Conservation (phyloP, 2,888 invertebrate species). For the Chrysolina oricalcia region DNA sequence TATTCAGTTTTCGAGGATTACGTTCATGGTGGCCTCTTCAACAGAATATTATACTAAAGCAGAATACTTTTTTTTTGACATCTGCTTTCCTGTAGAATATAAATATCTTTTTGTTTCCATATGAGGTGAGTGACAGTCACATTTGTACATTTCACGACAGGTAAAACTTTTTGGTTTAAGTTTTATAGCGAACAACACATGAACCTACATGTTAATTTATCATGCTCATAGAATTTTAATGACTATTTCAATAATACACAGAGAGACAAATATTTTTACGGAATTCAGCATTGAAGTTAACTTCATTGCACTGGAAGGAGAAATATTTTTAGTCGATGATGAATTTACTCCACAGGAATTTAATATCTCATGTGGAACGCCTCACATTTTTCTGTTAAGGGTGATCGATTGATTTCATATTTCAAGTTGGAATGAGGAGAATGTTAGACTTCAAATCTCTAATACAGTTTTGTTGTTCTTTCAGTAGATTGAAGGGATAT, state of each 20-base stretch:
- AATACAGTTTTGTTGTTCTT: not conserved
- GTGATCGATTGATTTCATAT: too few species aligned
- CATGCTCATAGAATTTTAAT: slow-evolving; percentile 47
- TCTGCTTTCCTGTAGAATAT: not conserved
- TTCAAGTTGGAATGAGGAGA: too few species aligned
- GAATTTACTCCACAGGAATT: too few species aligned
- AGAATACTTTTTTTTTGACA: too few species aligned
- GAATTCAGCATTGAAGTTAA: not conserved
- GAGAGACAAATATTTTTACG: not conserved
- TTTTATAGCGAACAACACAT: slow-evolving; percentile 37
- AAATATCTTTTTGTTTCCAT: not conserved
- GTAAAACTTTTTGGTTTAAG: slow-evolving; percentile 33
- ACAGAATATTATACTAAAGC: too few species aligned
- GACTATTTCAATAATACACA: slow-evolving; percentile 14
- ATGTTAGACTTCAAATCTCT: too few species aligned
- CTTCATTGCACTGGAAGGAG: too few species aligned
- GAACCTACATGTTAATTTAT: slow-evolving; percentile 42
- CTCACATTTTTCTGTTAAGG: too few species aligned
- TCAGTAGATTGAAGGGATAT: not conserved
- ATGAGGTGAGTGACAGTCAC: slow-evolving; percentile 39
- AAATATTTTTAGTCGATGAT: too few species aligned
- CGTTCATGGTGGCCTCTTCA: too few species aligned
- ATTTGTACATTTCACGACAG: slow-evolving; percentile 11
- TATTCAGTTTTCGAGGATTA: too few species aligned
- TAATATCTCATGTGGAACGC: too few species aligned